phyloP scores from a whole-genome alignment of 2,888 invertebrate species.

The Parelbella ahira region DNA sequence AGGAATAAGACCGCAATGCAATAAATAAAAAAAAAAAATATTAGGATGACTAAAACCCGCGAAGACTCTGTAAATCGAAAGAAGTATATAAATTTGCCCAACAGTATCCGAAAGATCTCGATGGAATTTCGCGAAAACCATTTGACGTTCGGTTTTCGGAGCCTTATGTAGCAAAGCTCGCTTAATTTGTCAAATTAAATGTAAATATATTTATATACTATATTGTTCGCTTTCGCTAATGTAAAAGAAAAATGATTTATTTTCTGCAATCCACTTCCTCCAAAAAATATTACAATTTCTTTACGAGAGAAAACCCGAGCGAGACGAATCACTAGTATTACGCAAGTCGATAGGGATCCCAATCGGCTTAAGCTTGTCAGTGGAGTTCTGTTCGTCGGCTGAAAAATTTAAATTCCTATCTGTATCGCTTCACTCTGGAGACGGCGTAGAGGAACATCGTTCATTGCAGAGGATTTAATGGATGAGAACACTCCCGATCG shows the following conservation, averaged over 20 bases:
- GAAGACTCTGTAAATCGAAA: too few species aligned
- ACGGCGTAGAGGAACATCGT: slow-evolving; percentile 34
- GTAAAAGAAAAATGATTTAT: slow-evolving; percentile 11
- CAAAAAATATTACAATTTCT: slow-evolving; percentile 19
- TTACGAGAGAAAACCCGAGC: slow-evolving; percentile 14
- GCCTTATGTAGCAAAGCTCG: too few species aligned
- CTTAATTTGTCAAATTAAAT: too few species aligned
- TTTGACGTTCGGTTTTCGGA: too few species aligned
- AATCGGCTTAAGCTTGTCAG: slow-evolving; percentile 37
- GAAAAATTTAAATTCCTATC: slow-evolving; percentile 43
- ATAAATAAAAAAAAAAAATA: too few species aligned
- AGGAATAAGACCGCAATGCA: too few species aligned
- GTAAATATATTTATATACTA: too few species aligned
- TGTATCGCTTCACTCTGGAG: slow-evolving; percentile 33
- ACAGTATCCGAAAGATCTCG: too few species aligned
- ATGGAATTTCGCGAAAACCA: too few species aligned
- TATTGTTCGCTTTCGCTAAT: slow-evolving; percentile 2
- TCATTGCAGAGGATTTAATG: slow-evolving; percentile 24
- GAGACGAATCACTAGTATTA: slow-evolving; percentile 23
- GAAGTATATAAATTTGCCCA: too few species aligned
- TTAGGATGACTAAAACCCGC: too few species aligned
- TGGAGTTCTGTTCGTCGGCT: slow-evolving; percentile 41
- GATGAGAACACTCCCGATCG: too few species aligned
- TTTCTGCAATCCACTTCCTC: slow-evolving; percentile 8
- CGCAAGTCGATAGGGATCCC: slow-evolving; percentile 29